These are phyloP conservation scores for Cuniculus paca DNA, from an alignment of 2,797 vertebrate species.

Conservation along the genomic window DNA sequence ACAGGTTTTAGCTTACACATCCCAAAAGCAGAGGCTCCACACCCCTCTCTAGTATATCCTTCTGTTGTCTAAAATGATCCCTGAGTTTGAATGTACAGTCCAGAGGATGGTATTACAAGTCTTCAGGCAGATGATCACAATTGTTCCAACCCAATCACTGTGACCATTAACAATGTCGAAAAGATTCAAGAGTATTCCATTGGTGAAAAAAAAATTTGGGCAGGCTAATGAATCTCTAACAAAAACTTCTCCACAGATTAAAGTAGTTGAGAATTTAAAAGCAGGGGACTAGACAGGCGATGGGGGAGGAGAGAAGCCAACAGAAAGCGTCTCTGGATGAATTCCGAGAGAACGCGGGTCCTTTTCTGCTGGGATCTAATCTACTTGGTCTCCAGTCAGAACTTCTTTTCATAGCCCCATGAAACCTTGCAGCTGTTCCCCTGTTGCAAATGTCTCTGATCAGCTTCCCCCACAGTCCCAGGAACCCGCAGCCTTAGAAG, in stretches of 20 bases:
- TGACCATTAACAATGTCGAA: constrained; percentile 21
- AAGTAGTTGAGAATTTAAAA: constrained; percentile 42
- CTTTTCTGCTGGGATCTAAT: not conserved
- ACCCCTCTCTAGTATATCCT: not conserved
- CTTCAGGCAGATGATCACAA: constrained; percentile 43
- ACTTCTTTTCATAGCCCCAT: not conserved
- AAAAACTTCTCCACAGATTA: constrained; percentile 51
- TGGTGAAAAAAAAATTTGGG: constrained; percentile 30
- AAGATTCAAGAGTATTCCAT: constrained; percentile 33
- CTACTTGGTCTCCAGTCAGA: not conserved
- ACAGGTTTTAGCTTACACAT: constrained; percentile 47
- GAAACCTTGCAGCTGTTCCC: not conserved
- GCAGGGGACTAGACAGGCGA: not conserved
- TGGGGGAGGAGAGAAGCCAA: not conserved
- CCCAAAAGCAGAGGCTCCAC: not conserved
- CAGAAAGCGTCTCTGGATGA: not conserved
- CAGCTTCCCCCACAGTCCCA: not conserved
- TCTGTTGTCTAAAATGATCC: constrained; percentile 1
- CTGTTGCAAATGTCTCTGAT: not conserved
- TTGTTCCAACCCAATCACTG: constrained; percentile 21
- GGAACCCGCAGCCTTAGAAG: not conserved
- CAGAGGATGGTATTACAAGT: constrained; percentile 23
- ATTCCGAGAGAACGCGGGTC: not conserved
- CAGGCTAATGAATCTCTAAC: constrained; percentile 26
- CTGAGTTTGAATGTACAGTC: constrained; percentile 5